These are phyloP conservation scores for Steinernema scapterisci DNA, from an alignment of 2,888 invertebrate genomes.

Conservation along the genomic window DNA sequence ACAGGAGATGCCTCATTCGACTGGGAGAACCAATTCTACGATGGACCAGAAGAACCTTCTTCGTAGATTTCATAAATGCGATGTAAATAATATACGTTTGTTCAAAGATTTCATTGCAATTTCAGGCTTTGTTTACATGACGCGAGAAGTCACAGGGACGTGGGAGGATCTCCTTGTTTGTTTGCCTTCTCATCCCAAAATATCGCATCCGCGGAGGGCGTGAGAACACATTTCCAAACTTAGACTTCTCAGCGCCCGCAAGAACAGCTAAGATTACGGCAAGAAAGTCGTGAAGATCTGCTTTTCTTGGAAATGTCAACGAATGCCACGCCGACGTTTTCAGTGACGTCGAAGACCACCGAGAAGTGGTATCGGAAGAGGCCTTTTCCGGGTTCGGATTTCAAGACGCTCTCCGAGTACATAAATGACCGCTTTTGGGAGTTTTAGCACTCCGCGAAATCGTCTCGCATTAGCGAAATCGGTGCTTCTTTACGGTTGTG, in stretches of 20 bases:
- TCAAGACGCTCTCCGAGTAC: background rate
- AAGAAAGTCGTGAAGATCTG: too few relatives aligned
- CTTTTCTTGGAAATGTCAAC: conserved; percentile 10
- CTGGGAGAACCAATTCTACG: conserved; percentile 23
- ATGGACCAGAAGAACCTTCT: conserved; percentile 16
- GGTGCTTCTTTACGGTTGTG: background rate
- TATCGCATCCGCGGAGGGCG: background rate
- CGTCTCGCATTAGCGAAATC: background rate
- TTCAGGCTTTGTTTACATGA: too few relatives aligned
- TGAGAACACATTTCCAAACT: background rate
- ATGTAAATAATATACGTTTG: too few relatives aligned
- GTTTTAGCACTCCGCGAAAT: conserved; percentile 11
- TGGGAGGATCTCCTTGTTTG: too few relatives aligned
- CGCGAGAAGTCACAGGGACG: too few relatives aligned
- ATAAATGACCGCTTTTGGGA: conserved; percentile 28
- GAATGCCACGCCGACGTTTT: background rate
- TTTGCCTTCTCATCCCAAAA: background rate
- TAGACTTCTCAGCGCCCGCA: background rate
- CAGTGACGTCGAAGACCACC: conserved; percentile 29
- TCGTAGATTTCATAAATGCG: background rate
- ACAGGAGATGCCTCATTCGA: background rate
- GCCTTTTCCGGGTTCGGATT: background rate
- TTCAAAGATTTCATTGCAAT: too few relatives aligned
- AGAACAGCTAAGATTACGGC: conserved; percentile 9
- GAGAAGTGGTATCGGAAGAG: conserved; percentile 7